These are phyloP conservation scores for Helicoverpa armigera DNA, from an alignment of 1,140 invertebrate genomes.

Conservation along the genomic window DNA sequence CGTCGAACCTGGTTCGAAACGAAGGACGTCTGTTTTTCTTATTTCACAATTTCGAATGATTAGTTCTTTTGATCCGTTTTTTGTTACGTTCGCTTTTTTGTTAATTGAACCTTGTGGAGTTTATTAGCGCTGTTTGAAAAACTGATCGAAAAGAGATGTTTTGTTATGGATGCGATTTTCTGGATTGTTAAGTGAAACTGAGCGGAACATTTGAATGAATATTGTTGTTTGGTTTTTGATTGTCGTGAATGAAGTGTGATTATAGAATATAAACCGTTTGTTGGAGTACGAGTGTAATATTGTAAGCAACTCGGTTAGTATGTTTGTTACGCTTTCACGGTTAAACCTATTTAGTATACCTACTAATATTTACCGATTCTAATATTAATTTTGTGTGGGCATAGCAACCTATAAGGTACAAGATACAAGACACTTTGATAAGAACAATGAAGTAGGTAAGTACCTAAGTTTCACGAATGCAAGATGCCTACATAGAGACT, in stretches of 20 bases:
- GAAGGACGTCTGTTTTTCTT: constrained; percentile 22
- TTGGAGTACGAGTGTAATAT: too few species aligned
- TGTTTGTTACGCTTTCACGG: too few species aligned
- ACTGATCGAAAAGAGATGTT: neutral
- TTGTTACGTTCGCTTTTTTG: constrained; percentile 24
- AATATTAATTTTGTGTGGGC: too few species aligned
- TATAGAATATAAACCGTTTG: too few species aligned
- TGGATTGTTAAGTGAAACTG: neutral
- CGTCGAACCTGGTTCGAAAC: constrained; percentile 11
- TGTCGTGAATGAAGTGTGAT: neutral
- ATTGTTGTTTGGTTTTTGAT: neutral
- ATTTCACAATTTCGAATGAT: constrained; percentile 45
- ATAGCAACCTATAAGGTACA: too few species aligned
- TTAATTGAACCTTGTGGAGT: constrained; percentile 34
- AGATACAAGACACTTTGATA: too few species aligned
- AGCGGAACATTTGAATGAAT: constrained; percentile 15
- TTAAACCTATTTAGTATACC: too few species aligned
- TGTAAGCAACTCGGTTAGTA: too few species aligned
- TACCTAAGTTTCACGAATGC: too few species aligned
- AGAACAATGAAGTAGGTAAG: too few species aligned
- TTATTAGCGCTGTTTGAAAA: constrained; percentile 35
- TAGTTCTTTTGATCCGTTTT: constrained; percentile 32
- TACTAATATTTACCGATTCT: too few species aligned
- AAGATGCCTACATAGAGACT: too few species aligned
- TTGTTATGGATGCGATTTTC: constrained; percentile 15